phyloP scores from a whole-genome alignment of 1,140 invertebrate species.

The Globodera ellingtonae region DNA sequence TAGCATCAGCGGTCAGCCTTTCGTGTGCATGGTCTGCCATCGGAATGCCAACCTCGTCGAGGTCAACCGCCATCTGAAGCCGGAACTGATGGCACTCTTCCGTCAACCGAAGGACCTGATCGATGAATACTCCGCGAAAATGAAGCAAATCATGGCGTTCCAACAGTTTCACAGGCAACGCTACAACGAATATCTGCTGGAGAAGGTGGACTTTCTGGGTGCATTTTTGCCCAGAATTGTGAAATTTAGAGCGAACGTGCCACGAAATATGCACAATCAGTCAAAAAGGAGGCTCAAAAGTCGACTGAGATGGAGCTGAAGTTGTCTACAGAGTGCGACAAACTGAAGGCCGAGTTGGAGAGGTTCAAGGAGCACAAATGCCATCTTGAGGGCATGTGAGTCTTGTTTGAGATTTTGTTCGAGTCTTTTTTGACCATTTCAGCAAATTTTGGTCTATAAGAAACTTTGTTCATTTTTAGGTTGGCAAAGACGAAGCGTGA shows the following conservation, averaged over 20 bases:
- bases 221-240: too few relatives aligned
- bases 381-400: neutral
- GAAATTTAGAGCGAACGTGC: neutral
- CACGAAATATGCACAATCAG: neutral
- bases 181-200: conserved; percentile 7
- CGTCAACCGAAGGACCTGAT: conserved; percentile 10
- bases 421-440: too few relatives aligned
- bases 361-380: neutral
- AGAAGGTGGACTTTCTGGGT: neutral
- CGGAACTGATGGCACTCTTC: conserved; percentile 11
- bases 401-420: neutral
- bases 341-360: neutral
- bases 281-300: neutral
- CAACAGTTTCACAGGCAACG: conserved; percentile 10
- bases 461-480: neutral
- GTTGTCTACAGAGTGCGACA: neutral
- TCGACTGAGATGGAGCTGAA: too few relatives aligned
- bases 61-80: conserved; percentile 15
- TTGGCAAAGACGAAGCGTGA: neutral
- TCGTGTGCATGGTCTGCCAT: conserved; percentile 5
- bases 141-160: conserved; percentile 1
- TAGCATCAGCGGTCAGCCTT: neutral
- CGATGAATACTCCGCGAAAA: neutral
- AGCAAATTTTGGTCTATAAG: neutral
- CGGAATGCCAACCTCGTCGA: neutral